Base-by-base conservation (phyloP, 2,797 vertebrate genomes). In the Hippoglossus hippoglossus region DNA sequence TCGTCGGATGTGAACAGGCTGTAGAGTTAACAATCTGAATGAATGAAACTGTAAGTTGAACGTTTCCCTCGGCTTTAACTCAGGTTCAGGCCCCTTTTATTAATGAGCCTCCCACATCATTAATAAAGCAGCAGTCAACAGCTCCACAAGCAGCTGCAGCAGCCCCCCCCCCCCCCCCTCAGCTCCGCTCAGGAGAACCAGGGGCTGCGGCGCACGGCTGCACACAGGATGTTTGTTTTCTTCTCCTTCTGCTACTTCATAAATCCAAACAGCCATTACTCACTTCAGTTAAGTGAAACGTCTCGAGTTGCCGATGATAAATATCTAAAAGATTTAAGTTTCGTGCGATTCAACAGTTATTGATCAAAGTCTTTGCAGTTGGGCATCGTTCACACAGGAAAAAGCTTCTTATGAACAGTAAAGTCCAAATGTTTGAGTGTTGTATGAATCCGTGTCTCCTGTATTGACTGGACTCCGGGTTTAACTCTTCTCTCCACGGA, bases 71-170 rank as follows among this genome's bases (percentile, higher is more conserved):
- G 88, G 70, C 57, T 79, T 50, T 63, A 24, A 28, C 56, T 73
- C 70, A 19, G 64, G 59, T 73, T 69, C 71, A 58, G 73, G 47
- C 56, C 72, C 60, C 26, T 31, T 63, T 61, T 18, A 63, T 81
- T 89, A 92, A 91, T 82, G 84, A 89, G 77, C 53, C 67, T 60
- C 53, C 69, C 91, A 93, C 89, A 13, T 87, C 88, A 79, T 92
- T 83, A 91, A 92, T 91, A 92, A 89, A 71, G 41, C 53, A 2
- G 49, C 78, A 76, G 83, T 87, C 89, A 87, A 79, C 87, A 72
- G 75, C 65, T 57, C 47, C 52, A 19, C 83, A 64, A 78, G 71
- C 85, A 83, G 84, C 82, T 75, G 77, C 76, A 80, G 84, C 81
- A 69, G 64, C 46, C 46, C 58, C 1, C 19, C 5, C 7, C 53